Percentiles rank a stretch among this genome's conserved stretches.
Evolutionary conservation across 1,140 invertebrate species (phyloP).

Genomic region (Metaphire vulgaris): DNA sequence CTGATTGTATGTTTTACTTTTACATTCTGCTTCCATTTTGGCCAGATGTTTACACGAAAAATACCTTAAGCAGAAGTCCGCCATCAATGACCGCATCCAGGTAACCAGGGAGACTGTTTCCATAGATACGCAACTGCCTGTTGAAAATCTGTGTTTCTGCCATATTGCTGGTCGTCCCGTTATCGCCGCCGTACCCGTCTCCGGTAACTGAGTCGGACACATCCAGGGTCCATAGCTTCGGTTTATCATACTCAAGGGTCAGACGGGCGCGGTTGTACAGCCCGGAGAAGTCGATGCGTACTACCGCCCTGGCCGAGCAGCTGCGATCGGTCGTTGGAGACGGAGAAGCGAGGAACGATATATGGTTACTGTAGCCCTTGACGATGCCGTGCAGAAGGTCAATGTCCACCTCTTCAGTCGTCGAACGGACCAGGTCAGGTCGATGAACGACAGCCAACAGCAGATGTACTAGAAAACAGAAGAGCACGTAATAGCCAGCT

Average conservation of each 20-base stretch:
- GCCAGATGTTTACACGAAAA: too few relatives aligned
- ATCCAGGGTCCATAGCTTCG: slow-evolving; percentile 47
- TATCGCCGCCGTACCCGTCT: slow-evolving; percentile 44
- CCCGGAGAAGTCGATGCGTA: slow-evolving; percentile 45
- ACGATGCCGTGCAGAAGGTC: slow-evolving; percentile 41
- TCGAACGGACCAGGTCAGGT: background rate
- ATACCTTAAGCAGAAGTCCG: slow-evolving; percentile 40
- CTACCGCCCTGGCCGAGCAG: slow-evolving; percentile 45
- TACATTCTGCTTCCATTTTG: too few relatives aligned
- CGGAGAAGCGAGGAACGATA: slow-evolving; percentile 42
- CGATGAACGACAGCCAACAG: background rate
- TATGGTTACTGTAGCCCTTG: slow-evolving; percentile 45
- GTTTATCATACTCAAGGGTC: slow-evolving; percentile 43
- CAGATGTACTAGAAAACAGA: background rate
- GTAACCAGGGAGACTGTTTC: slow-evolving; percentile 43
- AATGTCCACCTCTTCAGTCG: slow-evolving; percentile 34
- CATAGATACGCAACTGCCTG: slow-evolving; percentile 45
- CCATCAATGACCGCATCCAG: slow-evolving; percentile 45
- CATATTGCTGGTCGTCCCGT: slow-evolving; percentile 42
- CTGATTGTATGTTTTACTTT: too few relatives aligned
- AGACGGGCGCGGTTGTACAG: slow-evolving; percentile 35
- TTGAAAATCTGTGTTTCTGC: slow-evolving; percentile 47
- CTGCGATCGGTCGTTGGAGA: slow-evolving; percentile 19
- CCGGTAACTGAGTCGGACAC: slow-evolving; percentile 44
- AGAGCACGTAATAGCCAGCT: background rate